A percentile compares a stretch with the other conserved stretches of the same genome.
These are phyloP conservation scores for Anoncus sp. DNA, from an alignment of 2,888 invertebrate genomes.

Conservation along the genomic window DNA sequence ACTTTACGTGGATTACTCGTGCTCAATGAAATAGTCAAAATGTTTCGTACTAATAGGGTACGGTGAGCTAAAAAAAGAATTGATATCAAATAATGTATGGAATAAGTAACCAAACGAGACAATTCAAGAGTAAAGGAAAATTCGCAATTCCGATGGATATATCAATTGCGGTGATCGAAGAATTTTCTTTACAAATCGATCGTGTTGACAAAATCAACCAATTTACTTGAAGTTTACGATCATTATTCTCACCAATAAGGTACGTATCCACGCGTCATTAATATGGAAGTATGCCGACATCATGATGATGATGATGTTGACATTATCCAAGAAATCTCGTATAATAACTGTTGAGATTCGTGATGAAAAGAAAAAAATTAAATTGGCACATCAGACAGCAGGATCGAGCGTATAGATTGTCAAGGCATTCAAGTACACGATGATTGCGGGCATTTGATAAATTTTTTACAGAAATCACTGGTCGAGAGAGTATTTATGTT, in stretches of 20 bases:
- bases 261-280: constrained; percentile 3
- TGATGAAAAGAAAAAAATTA: constrained; percentile 7
- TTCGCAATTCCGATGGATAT: no score
- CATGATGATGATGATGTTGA: constrained; percentile 18
- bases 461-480: constrained; percentile 45
- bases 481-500: constrained; percentile 16
- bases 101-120: no score
- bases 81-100: background rate
- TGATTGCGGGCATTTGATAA: constrained; percentile 32
- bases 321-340: constrained; percentile 1
- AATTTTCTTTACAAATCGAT: constrained; percentile 8
- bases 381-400: constrained; percentile 31
- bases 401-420: constrained; percentile 4
- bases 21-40: no score
- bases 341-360: background rate
- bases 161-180: no score
- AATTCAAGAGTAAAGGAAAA: no score
- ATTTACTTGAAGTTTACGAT: background rate
- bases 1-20: background rate
- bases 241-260: no score
- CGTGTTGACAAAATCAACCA: background rate
- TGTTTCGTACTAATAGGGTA: background rate
- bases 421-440: constrained; percentile 13
- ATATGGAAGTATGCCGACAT: background rate
- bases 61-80: background rate